These are phyloP conservation scores for Eumerus sabulonum DNA, from an alignment of 2,888 invertebrate species.

Conservation along the genomic window DNA sequence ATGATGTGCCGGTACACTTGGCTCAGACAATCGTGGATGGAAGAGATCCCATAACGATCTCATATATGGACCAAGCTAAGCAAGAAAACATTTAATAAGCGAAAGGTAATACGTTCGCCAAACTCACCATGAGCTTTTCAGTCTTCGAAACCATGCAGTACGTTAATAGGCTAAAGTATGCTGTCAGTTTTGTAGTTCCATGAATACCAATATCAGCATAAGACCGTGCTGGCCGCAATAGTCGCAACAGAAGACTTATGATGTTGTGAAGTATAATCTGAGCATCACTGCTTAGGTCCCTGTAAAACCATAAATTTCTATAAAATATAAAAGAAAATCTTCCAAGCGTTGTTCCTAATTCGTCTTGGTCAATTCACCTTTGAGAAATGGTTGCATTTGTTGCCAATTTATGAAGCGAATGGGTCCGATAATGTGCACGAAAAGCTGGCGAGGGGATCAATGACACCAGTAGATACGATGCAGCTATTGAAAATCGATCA, in stretches of 20 bases:
- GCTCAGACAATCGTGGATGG: conserved; percentile 96
- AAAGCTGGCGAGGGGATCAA: conserved; percentile 95
- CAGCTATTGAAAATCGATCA: conserved; percentile 82
- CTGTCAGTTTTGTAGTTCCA: conserved; percentile 94
- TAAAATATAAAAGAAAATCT: conserved; percentile 10
- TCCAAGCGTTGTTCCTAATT: no score
- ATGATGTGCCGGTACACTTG: conserved; percentile 95
- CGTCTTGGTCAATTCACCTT: conserved; percentile 30
- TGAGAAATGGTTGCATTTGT: conserved; percentile 66
- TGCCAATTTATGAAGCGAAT: conserved; percentile 79
- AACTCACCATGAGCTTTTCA: conserved; percentile 92
- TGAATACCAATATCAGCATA: conserved; percentile 92
- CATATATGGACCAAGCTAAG: conserved; percentile 94
- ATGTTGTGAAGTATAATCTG: conserved; percentile 83
- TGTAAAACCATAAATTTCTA: conserved; percentile 60
- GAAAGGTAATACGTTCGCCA: conserved; percentile 4
- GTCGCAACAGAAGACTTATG: conserved; percentile 86
- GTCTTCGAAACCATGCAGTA: conserved; percentile 94
- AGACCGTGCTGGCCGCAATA: conserved; percentile 90
- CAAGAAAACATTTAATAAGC: conserved; percentile 65
- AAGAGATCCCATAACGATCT: conserved; percentile 95
- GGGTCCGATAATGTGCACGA: conserved; percentile 89
- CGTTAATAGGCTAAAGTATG: conserved; percentile 94
- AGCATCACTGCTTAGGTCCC: conserved; percentile 81
- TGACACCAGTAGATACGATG: conserved; percentile 92